Base-by-base conservation (phyloP, 1,140 invertebrate species). In the Drosophila melanica region DNA sequence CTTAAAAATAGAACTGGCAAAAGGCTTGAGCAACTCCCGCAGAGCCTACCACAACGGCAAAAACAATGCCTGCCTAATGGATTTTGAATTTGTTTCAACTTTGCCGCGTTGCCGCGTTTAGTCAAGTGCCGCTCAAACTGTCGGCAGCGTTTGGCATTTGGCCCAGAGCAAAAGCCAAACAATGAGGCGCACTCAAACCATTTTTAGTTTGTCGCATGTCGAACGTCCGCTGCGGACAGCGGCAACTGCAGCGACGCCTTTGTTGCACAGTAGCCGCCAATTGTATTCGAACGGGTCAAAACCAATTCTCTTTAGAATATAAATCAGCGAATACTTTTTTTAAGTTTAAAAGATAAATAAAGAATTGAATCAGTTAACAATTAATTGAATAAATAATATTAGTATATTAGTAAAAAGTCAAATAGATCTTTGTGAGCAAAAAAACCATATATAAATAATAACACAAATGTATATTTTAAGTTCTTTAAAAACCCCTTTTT, bases 101-200 rank as follows among this genome's bases (percentile, higher is more conserved):
- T 63, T 58, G 79, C 81, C 81, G 81, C 78, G 8, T 30, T 47
- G 53, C 53, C 62, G 53, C 53, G 53, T 79, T 77, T 68, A 53
- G 73, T 48, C 70, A 68, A 73, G 81, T 84, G 75, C 59, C 79
- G 78, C 69, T 60, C 79, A 72, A 82, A 81, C 81, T 84, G 77
- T 80, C 68, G 8, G 53, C 66, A 62, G 58, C 63, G 73, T 80
- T 79, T 85, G 81, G 64, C 75, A 84, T 84, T 84, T 87, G 78
- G 70, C 82, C 54, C 64, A 42, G 59, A 75, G 59, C 63, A 37
- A 53, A 6, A 58, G 45, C 37, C 27, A 58, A 59, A 75, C 47
- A 73, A 73, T 68, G 47, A 68, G 48, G 4, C 20, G 27, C 41
- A 11, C 47, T 59, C 41, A 53, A 53, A 42, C 53, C 63, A 72